Conservation (phyloP, 2,113 vertebrate species). For the Neotragus moschatus region DNA sequence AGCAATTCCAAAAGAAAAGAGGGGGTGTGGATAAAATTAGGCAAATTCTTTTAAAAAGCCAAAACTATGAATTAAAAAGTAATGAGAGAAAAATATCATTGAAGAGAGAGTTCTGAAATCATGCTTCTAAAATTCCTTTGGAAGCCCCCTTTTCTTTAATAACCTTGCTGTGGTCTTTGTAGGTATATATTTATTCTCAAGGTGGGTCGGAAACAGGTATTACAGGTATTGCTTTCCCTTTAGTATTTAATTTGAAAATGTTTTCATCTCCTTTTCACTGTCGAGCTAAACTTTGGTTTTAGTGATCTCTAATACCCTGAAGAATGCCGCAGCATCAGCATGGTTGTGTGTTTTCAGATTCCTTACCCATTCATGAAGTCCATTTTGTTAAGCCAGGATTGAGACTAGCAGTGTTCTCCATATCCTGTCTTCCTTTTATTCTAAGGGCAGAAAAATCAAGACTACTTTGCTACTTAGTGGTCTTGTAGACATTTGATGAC, state of each 20-base stretch:
- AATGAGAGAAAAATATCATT: not conserved
- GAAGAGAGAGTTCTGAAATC: not conserved
- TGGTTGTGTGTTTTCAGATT: not conserved
- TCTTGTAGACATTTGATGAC: not conserved
- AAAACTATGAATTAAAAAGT: slow-evolving; percentile 9
- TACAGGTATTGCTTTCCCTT: not conserved
- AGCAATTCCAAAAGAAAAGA: not conserved
- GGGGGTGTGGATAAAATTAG: not conserved
- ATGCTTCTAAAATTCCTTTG: not conserved
- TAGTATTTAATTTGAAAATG: not conserved
- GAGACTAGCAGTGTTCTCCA: not conserved
- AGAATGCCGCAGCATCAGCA: not conserved
- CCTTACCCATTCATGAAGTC: not conserved
- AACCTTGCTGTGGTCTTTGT: not conserved
- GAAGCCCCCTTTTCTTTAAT: not conserved
- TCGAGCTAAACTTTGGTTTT: slow-evolving; percentile 23
- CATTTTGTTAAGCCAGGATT: not conserved
- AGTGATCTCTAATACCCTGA: not conserved
- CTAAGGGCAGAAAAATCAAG: not conserved
- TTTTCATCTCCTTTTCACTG: slow-evolving; percentile 3
- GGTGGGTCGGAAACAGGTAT: not conserved
- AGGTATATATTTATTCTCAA: not conserved
- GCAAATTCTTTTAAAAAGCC: not conserved
- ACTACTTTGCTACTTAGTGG: not conserved
- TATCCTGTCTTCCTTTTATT: not conserved